These are phyloP conservation scores for Drosophila nebulosa DNA, from an alignment of 1,140 invertebrate species.

Conservation along the genomic window DNA sequence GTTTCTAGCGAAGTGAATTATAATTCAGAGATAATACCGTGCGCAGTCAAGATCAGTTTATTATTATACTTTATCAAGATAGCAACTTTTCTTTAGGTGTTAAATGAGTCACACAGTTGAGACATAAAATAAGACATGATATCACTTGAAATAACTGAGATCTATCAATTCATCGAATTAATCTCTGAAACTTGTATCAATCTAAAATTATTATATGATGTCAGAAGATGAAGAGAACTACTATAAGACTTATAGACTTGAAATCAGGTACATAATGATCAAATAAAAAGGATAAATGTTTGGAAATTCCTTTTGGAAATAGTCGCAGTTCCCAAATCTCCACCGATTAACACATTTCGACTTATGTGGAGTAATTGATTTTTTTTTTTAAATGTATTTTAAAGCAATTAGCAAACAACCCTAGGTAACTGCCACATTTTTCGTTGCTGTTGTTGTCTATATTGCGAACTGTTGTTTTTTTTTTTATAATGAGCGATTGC, in stretches of 20 bases:
- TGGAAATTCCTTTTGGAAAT: no score
- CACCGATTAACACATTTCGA: no score
- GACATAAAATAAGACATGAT: not conserved
- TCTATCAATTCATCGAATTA: not conserved
- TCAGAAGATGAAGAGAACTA: not conserved
- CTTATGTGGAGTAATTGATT: no score
- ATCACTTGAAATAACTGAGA: not conserved
- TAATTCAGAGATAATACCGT: not conserved
- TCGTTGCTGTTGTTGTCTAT: not conserved
- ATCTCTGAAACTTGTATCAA: not conserved
- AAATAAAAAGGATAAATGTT: no score
- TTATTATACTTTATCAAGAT: not conserved
- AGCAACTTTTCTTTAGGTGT: not conserved
- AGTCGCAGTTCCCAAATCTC: no score
- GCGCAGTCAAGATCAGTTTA: not conserved
- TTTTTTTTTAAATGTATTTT: not conserved
- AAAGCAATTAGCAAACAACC: no score
- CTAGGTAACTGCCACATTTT: no score
- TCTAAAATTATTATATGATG: not conserved
- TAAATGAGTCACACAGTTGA: not conserved
- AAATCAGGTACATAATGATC: no score
- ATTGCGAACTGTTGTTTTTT: not conserved
- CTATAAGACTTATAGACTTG: no score
- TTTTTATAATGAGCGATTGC: slow-evolving; percentile 5
- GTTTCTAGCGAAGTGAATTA: not conserved